Evolutionary conservation across 1,140 invertebrate species (phyloP), one percentile per base, ranked within the genome.

Genomic region (Centruroides sculpturatus): DNA sequence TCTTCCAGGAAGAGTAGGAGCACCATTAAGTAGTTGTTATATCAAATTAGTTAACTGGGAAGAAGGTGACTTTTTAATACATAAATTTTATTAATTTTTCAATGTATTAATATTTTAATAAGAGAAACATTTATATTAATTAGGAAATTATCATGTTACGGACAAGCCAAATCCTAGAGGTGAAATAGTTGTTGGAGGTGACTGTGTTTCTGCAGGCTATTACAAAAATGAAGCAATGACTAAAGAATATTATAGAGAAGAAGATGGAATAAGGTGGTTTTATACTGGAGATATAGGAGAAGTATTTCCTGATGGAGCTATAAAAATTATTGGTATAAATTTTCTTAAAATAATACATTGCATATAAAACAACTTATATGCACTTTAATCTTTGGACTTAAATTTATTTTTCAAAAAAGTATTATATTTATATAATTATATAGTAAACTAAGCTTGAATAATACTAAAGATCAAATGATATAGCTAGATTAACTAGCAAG

Each of bases 251-350:
- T 82, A 78, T 65, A 71, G 70, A 11, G 69, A 68, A n/a, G 62
- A 73, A 41, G 66, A 77, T 64, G 74, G 74, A 12, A 66, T 69
- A 23, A 59, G 69, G 11, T 76, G 75, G 68, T 82, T 82, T 69
- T 76, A 73, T 57, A 76, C 79, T 47, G 80, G 80, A 5, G 80
- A 81, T 68, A 79, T 81, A 64, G 80, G 79, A 7, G 74, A 78
- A 64, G 72, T 82, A 59, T 69, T 75, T 55, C 64, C 65, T 6
- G 77, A 80, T 68, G 80, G 80, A 34, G 73, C 71, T 55, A 69
- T 82, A 0, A 72, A 71, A 63, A 78, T 81, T 60, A 80, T 69
- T 56, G 64, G 63, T 65, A 59, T 5, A 55, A 41, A 41, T 41
- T 8, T 41, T 41, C 8, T 41, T 41, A 41, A 41, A 41, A 41